Evolutionary conservation across 2,113 vertebrate genomes (phyloP).

Genomic region (Solenodon paradoxus): DNA sequence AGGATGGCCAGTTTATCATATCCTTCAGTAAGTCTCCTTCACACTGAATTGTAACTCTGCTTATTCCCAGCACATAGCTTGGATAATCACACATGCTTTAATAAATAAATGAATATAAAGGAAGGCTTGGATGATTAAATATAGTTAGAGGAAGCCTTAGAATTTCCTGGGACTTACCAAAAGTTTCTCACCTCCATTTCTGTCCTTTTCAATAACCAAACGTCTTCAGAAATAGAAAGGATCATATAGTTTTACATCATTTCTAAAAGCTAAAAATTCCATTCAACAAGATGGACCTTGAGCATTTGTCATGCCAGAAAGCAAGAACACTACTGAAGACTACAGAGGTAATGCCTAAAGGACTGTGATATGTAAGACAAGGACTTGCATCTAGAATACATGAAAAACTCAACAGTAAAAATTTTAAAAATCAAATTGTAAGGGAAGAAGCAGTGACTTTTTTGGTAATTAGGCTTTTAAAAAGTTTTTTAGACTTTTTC

Average conservation of each 20-base stretch:
- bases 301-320: not conserved
- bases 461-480: no score
- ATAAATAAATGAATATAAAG: not conserved
- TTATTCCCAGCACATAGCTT: no score
- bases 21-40: not conserved
- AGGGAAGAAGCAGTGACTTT: no score
- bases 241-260: not conserved
- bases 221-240: not conserved
- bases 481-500: no score
- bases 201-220: not conserved
- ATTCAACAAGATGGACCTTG: not conserved
- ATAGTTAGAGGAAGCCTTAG: not conserved
- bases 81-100: not conserved
- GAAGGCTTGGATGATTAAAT: not conserved
- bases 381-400: not conserved
- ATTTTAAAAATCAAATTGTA: no score
- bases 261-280: not conserved
- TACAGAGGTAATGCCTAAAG: not conserved
- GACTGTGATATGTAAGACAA: not conserved
- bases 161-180: not conserved
- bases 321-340: not conserved
- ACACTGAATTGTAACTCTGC: no score
- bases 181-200: not conserved
- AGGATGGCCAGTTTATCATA: not conserved
- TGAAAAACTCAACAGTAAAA: not conserved